phyloP scores from a whole-genome alignment of 1,140 invertebrate genomes.

The Zaprionus africanus region DNA sequence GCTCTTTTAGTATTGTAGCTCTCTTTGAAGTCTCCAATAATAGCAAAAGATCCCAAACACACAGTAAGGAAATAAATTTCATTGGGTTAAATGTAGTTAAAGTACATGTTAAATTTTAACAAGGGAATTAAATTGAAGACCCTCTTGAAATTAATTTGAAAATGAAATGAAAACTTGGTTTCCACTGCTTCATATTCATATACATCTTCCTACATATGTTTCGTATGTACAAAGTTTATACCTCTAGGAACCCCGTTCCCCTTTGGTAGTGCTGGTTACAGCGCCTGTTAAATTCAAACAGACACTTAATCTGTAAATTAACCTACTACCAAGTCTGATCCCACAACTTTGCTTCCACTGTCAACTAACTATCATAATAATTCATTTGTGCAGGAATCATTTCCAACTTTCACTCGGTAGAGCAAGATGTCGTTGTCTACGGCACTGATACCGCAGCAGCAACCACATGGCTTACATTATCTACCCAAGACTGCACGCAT shows the following conservation, averaged over 20 bases:
- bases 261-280: neutral
- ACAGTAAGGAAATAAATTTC: too few species aligned
- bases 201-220: too few species aligned
- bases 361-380: neutral
- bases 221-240: too few species aligned
- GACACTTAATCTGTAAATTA: too few species aligned
- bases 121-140: neutral
- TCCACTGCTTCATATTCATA: too few species aligned
- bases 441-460: slow-evolving; percentile 42
- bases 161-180: neutral
- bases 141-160: neutral
- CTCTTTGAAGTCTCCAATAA: neutral
- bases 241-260: too few species aligned
- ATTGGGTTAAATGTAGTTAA: neutral
- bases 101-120: neutral
- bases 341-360: neutral
- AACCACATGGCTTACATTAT: slow-evolving; percentile 17
- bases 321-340: slow-evolving; percentile 1
- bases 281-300: neutral
- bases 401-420: neutral
- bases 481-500: slow-evolving; percentile 19
- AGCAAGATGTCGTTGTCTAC: slow-evolving; percentile 42
- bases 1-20: too few species aligned
- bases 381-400: slow-evolving; percentile 6
- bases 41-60: neutral